These are phyloP conservation scores for Basileuterus tristriatus DNA, from an alignment of 2,797 vertebrate genomes.

Conservation along the genomic window DNA sequence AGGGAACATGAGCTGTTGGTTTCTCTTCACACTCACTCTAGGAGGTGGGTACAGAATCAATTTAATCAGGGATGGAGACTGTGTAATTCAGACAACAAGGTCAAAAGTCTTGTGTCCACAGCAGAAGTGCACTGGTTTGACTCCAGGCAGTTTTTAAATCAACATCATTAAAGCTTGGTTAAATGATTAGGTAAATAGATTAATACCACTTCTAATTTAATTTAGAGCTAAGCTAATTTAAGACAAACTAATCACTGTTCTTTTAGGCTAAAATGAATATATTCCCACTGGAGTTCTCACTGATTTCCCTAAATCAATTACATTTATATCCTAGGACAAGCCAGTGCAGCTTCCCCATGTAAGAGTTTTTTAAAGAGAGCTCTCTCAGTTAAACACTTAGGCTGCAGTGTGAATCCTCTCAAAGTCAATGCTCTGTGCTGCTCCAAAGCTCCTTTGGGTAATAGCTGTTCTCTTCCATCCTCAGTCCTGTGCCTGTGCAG, in stretches of 20 bases:
- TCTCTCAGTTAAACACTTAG: background rate
- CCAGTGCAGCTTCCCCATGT: background rate
- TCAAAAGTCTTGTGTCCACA: background rate
- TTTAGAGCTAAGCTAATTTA: slow-evolving; percentile 36
- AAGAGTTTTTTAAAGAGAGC: background rate
- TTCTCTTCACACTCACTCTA: background rate
- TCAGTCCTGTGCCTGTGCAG: background rate
- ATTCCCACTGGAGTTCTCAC: background rate
- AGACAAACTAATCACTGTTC: background rate
- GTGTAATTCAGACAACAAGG: slow-evolving; percentile 4
- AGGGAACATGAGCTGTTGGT: background rate
- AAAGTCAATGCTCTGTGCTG: background rate
- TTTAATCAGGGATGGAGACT: background rate
- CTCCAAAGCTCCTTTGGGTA: background rate
- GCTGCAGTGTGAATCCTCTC: background rate
- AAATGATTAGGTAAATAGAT: slow-evolving; percentile 40
- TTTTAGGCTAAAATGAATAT: background rate
- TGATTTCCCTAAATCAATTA: slow-evolving; percentile 9
- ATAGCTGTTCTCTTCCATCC: background rate
- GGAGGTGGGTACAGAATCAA: background rate
- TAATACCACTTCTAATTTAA: slow-evolving; percentile 6
- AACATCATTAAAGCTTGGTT: background rate
- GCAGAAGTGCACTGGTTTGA: background rate
- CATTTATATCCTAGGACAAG: background rate
- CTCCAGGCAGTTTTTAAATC: background rate